Evolutionary conservation across 1,140 invertebrate species (phyloP).

Genomic region (Drosophila trapezifrons): DNA sequence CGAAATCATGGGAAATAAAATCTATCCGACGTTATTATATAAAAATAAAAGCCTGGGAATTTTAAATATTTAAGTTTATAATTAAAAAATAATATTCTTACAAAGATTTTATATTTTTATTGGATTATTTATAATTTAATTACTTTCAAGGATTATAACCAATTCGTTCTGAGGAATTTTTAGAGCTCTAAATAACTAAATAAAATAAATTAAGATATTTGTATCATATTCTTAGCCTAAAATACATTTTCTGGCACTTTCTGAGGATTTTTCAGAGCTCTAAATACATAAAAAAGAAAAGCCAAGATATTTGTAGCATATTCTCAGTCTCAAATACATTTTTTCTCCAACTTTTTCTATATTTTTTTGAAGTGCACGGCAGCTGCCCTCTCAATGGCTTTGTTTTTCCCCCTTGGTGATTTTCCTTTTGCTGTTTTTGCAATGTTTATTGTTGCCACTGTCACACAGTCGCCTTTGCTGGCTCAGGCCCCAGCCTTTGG

Average conservation of each 20-base stretch:
- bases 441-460: slow-evolving; percentile 72
- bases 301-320: too few species aligned
- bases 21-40: too few species aligned
- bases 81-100: background rate
- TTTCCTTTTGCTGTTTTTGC: slow-evolving; percentile 61
- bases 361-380: background rate
- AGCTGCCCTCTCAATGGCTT: slow-evolving; percentile 51
- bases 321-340: background rate
- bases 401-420: slow-evolving; percentile 41
- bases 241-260: background rate
- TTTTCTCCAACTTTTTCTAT: background rate
- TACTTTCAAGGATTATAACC: background rate
- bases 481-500: background rate
- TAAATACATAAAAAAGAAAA: background rate
- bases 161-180: too few species aligned
- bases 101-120: background rate
- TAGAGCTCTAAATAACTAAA: background rate
- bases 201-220: too few species aligned
- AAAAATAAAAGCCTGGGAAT: too few species aligned
- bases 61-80: background rate
- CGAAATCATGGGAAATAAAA: too few species aligned
- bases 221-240: too few species aligned
- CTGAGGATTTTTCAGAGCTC: background rate
- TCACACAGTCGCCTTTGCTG: slow-evolving; percentile 56
- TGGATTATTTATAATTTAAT: background rate